phyloP scores from a whole-genome alignment of 2,113 vertebrate genomes.

The Chitala chitala region DNA sequence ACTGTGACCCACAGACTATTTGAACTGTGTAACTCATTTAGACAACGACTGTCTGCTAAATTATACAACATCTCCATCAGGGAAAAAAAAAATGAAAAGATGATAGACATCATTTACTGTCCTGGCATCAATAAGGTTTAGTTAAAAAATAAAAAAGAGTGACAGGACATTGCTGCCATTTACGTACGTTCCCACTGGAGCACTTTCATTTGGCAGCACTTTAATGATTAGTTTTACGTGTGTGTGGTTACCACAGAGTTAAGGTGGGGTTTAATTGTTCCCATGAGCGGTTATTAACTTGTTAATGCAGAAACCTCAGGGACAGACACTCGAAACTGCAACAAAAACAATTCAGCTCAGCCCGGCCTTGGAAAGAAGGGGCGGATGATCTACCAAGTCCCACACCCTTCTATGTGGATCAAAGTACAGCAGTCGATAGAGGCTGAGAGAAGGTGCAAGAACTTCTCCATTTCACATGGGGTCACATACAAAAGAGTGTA shows the following conservation, averaged over 20 bases:
- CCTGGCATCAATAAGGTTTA: constrained; percentile 33
- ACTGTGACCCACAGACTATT: constrained; percentile 61
- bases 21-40: constrained; percentile 56
- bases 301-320: constrained; percentile 84
- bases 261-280: constrained; percentile 85
- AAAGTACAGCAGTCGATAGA: background rate
- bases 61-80: constrained; percentile 43
- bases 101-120: constrained; percentile 57
- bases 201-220: constrained; percentile 65
- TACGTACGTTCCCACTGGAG: constrained; percentile 61
- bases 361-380: constrained; percentile 28
- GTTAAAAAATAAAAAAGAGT: background rate
- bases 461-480: no score
- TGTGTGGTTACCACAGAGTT: constrained; percentile 70
- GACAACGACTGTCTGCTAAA: constrained; percentile 64
- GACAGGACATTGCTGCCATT: constrained; percentile 57
- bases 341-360: constrained; percentile 77
- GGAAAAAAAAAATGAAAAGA: constrained; percentile 39
- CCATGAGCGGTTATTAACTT: constrained; percentile 82
- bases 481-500: no score
- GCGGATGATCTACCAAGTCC: background rate
- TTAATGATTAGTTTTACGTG: constrained; percentile 69
- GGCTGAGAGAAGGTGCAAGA: background rate
- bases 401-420: constrained; percentile 28
- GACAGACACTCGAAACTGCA: constrained; percentile 77